phyloP scores from a whole-genome alignment of 2,113 vertebrate genomes.

The Pterocles gutturalis region DNA sequence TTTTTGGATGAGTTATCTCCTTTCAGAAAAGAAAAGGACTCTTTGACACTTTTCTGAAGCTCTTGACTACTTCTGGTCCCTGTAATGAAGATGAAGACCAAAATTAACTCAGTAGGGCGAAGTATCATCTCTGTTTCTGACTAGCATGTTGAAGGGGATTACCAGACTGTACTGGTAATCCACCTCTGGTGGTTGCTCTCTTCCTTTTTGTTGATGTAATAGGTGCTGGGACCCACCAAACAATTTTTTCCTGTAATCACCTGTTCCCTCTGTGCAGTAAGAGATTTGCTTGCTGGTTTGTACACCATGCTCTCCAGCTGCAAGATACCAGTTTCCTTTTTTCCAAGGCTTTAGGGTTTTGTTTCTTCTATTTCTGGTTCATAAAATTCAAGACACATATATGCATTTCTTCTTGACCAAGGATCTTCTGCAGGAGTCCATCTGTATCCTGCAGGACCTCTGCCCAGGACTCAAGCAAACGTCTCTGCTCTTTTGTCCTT shows the following conservation, averaged over 20 bases:
- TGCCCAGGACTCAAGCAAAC: neutral
- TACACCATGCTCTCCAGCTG: neutral
- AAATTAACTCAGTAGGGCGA: neutral
- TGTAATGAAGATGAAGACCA: neutral
- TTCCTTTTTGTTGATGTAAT: neutral
- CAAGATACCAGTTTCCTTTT: neutral
- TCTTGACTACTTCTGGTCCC: neutral
- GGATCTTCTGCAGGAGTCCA: neutral
- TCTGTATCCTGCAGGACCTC: neutral
- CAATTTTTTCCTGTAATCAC: neutral
- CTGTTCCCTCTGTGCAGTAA: neutral
- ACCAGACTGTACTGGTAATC: neutral
- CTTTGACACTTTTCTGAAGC: neutral
- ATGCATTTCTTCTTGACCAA: neutral
- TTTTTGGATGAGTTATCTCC: neutral
- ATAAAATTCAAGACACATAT: neutral
- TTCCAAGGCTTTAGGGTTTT: neutral
- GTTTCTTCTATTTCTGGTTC: neutral
- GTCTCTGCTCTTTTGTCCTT: neutral
- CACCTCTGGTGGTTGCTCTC: neutral
- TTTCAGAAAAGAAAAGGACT: neutral
- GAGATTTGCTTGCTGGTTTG: neutral
- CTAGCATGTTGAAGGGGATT: conserved; percentile 12
- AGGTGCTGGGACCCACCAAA: neutral
- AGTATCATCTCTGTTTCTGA: neutral